phyloP scores from a whole-genome alignment of 2,888 invertebrate species.

The Clitarchus hookeri region DNA sequence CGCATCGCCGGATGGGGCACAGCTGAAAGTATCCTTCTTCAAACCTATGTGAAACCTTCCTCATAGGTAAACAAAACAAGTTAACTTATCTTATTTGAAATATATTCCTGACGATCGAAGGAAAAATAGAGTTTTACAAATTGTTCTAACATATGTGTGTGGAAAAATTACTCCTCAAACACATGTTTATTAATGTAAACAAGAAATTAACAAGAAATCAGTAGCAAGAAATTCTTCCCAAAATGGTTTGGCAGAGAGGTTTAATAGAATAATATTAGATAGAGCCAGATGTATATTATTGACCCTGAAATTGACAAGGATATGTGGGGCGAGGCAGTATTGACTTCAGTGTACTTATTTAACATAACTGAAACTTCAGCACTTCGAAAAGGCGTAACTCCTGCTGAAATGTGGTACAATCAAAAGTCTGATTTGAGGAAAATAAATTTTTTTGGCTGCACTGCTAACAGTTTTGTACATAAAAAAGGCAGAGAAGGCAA shows the following conservation, averaged over 20 bases:
- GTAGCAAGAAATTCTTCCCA: neutral
- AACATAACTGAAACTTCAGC: neutral
- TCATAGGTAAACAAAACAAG: too few relatives aligned
- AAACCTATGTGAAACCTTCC: too few relatives aligned
- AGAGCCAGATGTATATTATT: constrained; percentile 3
- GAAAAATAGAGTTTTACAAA: too few relatives aligned
- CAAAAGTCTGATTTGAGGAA: neutral
- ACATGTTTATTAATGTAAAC: too few relatives aligned
- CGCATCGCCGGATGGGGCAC: too few relatives aligned
- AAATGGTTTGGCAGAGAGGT: neutral
- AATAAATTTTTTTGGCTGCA: neutral
- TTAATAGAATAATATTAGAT: neutral
- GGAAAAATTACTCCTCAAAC: too few relatives aligned
- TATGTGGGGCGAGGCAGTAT: neutral
- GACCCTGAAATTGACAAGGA: neutral
- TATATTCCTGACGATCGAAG: too few relatives aligned
- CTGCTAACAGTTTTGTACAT: neutral
- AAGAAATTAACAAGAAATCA: too few relatives aligned
- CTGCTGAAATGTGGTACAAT: neutral
- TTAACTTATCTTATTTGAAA: too few relatives aligned
- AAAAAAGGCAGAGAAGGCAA: neutral
- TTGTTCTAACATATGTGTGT: too few relatives aligned
- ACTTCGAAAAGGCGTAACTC: neutral
- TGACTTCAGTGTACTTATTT: neutral
- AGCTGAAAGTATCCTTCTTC: too few relatives aligned